A percentile compares a stretch with the other conserved stretches of the same genome.
phyloP scores from a whole-genome alignment of 2,113 vertebrate species.

The Gobiocypris rarus region DNA sequence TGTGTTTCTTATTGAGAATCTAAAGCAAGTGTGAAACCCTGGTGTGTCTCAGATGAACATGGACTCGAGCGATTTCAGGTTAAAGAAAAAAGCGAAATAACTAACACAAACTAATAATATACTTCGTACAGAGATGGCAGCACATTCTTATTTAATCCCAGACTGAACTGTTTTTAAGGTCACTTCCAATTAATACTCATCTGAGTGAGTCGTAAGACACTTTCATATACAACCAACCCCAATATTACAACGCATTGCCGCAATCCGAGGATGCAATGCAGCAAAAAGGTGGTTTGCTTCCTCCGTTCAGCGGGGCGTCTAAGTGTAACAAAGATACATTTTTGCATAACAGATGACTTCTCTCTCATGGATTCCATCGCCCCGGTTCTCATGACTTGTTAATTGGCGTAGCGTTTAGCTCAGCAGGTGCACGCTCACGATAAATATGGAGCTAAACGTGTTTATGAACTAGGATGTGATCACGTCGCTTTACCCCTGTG shows the following conservation, averaged over 20 bases:
- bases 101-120: background rate
- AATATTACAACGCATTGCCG: background rate
- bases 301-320: background rate
- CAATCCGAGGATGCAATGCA: conserved; percentile 20
- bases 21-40: too few species aligned
- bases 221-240: background rate
- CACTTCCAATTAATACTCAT: background rate
- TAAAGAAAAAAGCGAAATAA: background rate
- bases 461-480: background rate
- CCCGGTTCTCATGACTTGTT: conserved; percentile 10
- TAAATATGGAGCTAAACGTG: background rate
- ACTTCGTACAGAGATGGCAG: background rate
- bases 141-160: background rate
- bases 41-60: background rate
- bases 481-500: background rate
- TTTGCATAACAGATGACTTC: background rate
- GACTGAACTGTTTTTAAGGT: background rate
- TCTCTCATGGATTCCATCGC: background rate
- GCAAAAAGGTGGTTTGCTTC: conserved; percentile 27
- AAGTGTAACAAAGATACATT: conserved; percentile 3
- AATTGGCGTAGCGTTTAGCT: conserved; percentile 26
- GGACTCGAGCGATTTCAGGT: background rate
- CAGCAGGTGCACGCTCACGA: background rate
- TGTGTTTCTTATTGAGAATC: too few species aligned
- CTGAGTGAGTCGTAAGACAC: background rate